Conservation (phyloP, 2,888 invertebrate species). For the Macrophya annulata region DNA sequence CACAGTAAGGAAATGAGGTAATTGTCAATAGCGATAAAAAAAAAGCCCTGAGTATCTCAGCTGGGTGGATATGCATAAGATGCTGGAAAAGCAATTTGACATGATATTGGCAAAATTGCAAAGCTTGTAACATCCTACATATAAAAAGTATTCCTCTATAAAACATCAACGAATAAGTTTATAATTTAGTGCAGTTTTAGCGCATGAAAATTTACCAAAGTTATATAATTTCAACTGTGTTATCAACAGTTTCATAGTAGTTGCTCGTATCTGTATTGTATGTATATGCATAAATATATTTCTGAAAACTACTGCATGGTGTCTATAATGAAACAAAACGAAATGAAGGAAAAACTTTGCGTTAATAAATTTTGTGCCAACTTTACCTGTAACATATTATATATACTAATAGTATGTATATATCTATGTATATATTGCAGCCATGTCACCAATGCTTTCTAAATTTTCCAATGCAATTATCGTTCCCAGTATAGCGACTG, state of each 20-base stretch:
- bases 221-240: neutral
- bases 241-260: constrained; percentile 11
- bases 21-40: constrained; percentile 19
- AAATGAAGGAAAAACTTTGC: constrained; percentile 20
- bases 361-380: neutral
- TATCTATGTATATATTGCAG: neutral
- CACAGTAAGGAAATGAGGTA: neutral
- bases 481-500: constrained; percentile 4
- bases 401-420: neutral
- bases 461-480: constrained; percentile 32
- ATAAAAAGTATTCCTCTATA: neutral
- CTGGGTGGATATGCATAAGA: neutral
- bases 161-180: neutral
- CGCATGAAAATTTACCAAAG: neutral
- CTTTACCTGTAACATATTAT: neutral
- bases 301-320: neutral
- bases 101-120: neutral
- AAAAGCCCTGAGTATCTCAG: neutral
- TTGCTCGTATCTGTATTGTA: neutral
- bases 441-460: constrained; percentile 29
- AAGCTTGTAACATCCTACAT: neutral
- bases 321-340: neutral
- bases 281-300: neutral
- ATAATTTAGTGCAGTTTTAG: neutral
- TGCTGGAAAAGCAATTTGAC: neutral